Conservation (phyloP, 2,113 vertebrate genomes). For the Pica pica region DNA sequence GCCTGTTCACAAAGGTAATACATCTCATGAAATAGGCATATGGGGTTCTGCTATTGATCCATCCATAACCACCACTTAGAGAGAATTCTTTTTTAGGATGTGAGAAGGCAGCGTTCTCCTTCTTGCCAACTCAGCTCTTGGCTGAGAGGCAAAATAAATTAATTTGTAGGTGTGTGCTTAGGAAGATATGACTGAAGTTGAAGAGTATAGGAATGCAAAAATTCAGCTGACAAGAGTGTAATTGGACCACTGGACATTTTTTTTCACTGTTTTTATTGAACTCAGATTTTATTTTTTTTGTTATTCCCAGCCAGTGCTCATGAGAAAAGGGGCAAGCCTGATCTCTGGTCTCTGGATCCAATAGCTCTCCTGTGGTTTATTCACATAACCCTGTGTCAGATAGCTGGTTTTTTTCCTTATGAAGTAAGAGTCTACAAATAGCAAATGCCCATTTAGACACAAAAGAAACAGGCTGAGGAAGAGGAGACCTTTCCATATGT, state of each 20-base stretch:
- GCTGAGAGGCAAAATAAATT: conserved; percentile 26
- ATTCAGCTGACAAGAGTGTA: conserved; percentile 31
- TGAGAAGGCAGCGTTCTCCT: background rate
- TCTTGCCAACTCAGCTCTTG: conserved; percentile 35
- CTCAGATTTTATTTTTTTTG: background rate
- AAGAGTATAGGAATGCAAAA: background rate
- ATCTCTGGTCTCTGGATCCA: background rate
- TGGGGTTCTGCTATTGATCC: background rate
- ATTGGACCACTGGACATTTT: background rate
- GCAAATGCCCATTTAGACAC: background rate
- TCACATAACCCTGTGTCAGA: background rate
- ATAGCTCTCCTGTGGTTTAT: background rate
- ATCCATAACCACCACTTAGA: background rate
- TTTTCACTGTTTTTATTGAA: conserved; percentile 2
- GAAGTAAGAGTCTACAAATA: background rate
- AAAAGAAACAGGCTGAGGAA: background rate
- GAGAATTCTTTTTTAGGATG: background rate
- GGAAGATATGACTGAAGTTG: conserved; percentile 1
- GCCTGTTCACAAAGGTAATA: background rate
- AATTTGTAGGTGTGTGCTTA: background rate
- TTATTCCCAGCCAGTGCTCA: background rate
- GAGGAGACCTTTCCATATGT: background rate
- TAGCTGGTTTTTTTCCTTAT: background rate
- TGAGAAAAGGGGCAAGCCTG: background rate
- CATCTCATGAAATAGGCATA: background rate